Conservation (phyloP, 2,113 vertebrate genomes). For the Taurulus bubalis region DNA sequence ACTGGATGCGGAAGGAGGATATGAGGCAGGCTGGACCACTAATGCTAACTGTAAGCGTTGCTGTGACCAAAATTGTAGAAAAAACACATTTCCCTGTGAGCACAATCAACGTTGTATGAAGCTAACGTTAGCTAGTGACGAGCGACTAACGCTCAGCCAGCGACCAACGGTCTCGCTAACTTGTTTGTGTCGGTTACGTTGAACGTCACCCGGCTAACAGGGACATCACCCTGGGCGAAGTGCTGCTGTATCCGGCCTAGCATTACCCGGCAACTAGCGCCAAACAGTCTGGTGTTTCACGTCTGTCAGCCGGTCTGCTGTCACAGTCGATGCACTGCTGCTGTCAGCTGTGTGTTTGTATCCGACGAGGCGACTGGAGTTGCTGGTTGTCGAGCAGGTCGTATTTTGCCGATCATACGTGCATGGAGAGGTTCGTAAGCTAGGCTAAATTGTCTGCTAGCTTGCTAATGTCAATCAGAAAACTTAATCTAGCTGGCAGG, state of each 20-base stretch:
- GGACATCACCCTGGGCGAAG: constrained; percentile 37
- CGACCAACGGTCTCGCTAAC: constrained; percentile 19
- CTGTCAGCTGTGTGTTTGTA: background rate
- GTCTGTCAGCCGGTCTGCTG: constrained; percentile 32
- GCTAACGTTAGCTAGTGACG: constrained; percentile 29
- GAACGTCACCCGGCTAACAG: constrained; percentile 13
- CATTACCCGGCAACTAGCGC: constrained; percentile 65
- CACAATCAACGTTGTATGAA: constrained; percentile 5
- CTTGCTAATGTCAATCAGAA: constrained; percentile 64
- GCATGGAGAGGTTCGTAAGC: constrained; percentile 3
- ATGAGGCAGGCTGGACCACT: constrained; percentile 72
- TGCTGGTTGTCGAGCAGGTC: background rate
- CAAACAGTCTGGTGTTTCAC: constrained; percentile 20
- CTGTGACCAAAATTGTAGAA: constrained; percentile 43
- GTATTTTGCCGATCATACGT: background rate
- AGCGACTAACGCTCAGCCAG: constrained; percentile 14
- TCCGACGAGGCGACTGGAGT: background rate
- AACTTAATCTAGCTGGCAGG: constrained; percentile 66
- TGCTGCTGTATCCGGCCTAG: constrained; percentile 69
- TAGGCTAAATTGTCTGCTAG: constrained; percentile 60
- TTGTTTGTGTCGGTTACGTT: constrained; percentile 36
- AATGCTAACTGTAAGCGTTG: constrained; percentile 69
- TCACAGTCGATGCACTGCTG: background rate
- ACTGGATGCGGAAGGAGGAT: constrained; percentile 78
- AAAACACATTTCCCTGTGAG: constrained; percentile 43